These are phyloP conservation scores for Eospalax fontanierii DNA, from an alignment of 2,797 vertebrate genomes.

Conservation along the genomic window DNA sequence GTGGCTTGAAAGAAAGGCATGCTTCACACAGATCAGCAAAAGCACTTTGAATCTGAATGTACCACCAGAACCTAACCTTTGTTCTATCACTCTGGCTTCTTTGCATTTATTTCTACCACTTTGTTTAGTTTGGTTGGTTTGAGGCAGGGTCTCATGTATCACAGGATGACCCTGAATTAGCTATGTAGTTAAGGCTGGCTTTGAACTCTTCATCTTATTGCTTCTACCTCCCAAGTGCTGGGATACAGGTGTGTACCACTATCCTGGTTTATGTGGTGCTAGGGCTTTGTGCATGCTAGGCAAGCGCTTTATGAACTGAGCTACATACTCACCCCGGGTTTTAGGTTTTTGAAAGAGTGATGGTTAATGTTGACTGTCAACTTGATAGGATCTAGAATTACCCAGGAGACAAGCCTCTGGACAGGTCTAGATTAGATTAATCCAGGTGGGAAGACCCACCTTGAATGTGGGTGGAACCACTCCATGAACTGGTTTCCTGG, in stretches of 20 bases:
- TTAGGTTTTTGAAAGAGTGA: background rate
- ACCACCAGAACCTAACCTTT: background rate
- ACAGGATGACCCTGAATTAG: background rate
- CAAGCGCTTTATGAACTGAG: background rate
- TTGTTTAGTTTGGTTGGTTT: background rate
- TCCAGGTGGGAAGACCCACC: background rate
- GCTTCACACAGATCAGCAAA: background rate
- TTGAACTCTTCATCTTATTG: background rate
- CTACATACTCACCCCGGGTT: background rate
- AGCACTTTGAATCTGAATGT: background rate
- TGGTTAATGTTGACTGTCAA: background rate
- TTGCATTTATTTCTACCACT: constrained; percentile 3
- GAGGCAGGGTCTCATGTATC: background rate
- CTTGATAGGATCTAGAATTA: too few species aligned
- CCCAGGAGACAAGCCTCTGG: too few species aligned
- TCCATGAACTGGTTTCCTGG: background rate
- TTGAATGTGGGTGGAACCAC: background rate
- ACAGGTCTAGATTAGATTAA: too few species aligned
- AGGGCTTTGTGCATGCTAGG: background rate
- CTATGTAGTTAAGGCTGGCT: background rate
- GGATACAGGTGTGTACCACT: background rate
- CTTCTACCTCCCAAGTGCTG: background rate
- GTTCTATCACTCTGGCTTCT: background rate
- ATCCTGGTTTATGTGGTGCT: too few species aligned
- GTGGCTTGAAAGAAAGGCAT: background rate